Percentiles rank a stretch among this genome's conserved stretches.
These are phyloP conservation scores for Abscondita cerata DNA, from an alignment of 2,888 invertebrate genomes.

Conservation along the genomic window DNA sequence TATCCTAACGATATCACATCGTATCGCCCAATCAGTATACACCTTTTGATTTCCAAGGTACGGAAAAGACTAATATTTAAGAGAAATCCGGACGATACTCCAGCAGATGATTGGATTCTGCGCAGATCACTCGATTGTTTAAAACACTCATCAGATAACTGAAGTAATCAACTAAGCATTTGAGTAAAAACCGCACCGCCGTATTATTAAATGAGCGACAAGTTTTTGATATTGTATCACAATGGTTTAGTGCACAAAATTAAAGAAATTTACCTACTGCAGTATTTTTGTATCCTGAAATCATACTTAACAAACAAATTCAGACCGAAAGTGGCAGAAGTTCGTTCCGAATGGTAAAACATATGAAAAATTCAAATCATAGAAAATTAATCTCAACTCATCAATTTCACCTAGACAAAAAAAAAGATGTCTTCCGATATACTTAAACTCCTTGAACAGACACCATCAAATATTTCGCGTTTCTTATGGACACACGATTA, in stretches of 20 bases:
- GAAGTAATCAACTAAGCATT: neutral
- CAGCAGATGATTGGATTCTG: neutral
- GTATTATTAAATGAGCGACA: neutral
- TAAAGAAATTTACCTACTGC: neutral
- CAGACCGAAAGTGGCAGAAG: neutral
- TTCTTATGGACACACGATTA: conserved; percentile 2
- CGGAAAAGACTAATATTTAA: neutral
- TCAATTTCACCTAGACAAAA: neutral
- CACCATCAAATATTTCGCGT: neutral
- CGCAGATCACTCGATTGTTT: neutral
- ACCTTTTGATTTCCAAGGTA: conserved; percentile 5
- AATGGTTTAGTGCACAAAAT: neutral
- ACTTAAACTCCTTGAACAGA: neutral
- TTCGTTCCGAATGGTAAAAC: neutral
- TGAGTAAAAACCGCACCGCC: neutral
- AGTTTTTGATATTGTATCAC: too few relatives aligned
- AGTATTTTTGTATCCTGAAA: neutral
- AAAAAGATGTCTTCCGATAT: neutral
- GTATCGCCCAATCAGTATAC: conserved; percentile 6
- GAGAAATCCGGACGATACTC: neutral
- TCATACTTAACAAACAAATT: neutral
- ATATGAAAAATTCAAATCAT: neutral
- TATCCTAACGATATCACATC: neutral
- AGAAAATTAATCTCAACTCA: neutral
- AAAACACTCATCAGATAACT: conserved; percentile 1